Evolutionary conservation across 2,888 invertebrate species (phyloP).

Genomic region (Acrobasis suavella): DNA sequence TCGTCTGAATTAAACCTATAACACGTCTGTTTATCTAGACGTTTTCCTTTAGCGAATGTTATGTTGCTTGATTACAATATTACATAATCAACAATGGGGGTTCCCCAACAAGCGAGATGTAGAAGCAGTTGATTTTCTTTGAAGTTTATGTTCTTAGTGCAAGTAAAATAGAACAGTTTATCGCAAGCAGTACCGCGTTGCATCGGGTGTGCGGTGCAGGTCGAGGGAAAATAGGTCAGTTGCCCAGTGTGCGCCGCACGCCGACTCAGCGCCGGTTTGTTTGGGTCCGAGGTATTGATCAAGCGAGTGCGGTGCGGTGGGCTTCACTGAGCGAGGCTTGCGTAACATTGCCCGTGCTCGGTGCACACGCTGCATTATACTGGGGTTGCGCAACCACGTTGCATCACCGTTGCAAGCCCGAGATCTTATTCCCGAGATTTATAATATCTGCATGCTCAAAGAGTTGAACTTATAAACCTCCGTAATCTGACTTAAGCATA

Average conservation of each 20-base stretch:
- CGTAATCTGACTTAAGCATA: no score
- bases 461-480: background rate
- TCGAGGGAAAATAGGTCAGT: slow-evolving; percentile 68
- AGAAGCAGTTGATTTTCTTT: background rate
- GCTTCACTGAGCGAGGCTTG: slow-evolving; percentile 44
- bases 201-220: slow-evolving; percentile 31
- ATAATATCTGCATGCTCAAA: background rate
- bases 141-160: background rate
- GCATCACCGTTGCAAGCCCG: slow-evolving; percentile 13
- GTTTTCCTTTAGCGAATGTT: background rate
- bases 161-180: background rate
- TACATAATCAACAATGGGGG: background rate
- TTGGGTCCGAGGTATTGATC: slow-evolving; percentile 78
- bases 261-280: slow-evolving; percentile 63
- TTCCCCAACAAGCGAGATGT: background rate
- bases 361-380: slow-evolving; percentile 39
- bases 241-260: slow-evolving; percentile 54
- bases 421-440: background rate
- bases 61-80: background rate
- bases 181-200: background rate
- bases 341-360: slow-evolving; percentile 40
- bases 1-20: slow-evolving; percentile 23
- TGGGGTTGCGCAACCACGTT: slow-evolving; percentile 28
- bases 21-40: background rate
- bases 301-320: slow-evolving; percentile 66